phyloP scores from a whole-genome alignment of 2,797 vertebrate genomes.

The Varecia variegata region DNA sequence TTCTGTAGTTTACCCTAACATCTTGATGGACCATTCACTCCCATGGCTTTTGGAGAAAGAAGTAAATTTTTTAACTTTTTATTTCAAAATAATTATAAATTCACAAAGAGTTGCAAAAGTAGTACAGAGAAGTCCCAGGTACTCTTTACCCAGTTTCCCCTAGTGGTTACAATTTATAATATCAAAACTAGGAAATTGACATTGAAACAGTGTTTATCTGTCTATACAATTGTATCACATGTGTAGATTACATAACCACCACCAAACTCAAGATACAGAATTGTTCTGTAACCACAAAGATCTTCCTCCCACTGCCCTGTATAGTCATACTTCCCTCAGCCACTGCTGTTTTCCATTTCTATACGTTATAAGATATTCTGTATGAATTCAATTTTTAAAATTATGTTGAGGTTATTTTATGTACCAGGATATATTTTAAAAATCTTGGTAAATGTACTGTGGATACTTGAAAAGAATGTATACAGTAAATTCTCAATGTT shows the following conservation, averaged over 20 bases:
- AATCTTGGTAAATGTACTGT: not conserved
- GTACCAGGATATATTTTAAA: not conserved
- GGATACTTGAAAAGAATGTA: not conserved
- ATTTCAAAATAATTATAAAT: conserved; percentile 11
- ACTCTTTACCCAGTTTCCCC: not conserved
- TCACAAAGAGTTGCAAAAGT: not conserved
- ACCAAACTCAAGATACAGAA: not conserved
- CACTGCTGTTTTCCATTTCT: not conserved
- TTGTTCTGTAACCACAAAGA: not conserved
- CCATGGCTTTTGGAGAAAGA: not conserved
- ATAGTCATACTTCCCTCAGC: not conserved
- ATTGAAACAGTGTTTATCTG: not conserved
- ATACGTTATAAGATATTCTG: not conserved
- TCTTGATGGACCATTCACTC: not conserved
- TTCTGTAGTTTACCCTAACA: not conserved
- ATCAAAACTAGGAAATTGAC: conserved; percentile 17
- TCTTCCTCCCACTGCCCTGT: not conserved
- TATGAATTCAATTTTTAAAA: conserved; percentile 7
- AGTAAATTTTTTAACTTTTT: conserved; percentile 25
- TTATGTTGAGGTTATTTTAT: not conserved
- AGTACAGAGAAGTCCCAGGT: not conserved
- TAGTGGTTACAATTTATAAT: not conserved
- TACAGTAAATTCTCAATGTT: not conserved
- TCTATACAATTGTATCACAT: not conserved
- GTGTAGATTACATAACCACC: not conserved